Base-by-base conservation (phyloP, 2,888 invertebrate species). In the Volucella inanis region DNA sequence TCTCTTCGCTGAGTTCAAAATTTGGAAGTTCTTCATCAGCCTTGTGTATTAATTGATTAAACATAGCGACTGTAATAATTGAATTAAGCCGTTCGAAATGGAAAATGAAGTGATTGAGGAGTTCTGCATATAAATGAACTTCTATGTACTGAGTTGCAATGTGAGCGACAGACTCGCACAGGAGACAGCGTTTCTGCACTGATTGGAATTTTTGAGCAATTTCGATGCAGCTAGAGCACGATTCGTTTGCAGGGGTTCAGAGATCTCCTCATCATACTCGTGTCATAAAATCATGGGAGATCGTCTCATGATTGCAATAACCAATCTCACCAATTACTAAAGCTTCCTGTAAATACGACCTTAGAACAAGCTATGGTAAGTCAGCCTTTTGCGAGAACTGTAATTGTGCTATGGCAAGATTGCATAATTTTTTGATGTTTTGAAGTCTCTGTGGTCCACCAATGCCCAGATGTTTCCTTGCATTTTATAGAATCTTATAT, bases 71-170 rank as follows among this genome's bases (percentile, higher is more conserved):
- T 8, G 94, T 94, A 83, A 94, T 93, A 3, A 93, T 91, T 0
- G 92, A 93, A 91, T 97, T 97, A 76, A n/a, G n/a, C n/a, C 98
- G 95, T 90, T 98, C 98, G 89, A 96, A 95, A 92, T 98, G 98
- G 91, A 97, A 96, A 67, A 98, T 95, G 92, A 98, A 98, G 87
- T 98, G 95, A 90, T 98, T 98, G 68, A 99, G 93, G 85, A 99
- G 94, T 91, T 99, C 99, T 4, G 98, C 97, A 90, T 98, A 96
- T 49, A 99, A 94, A 91, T 99, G 99, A 22, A 98, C 97, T 93
- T 99, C 99, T 97, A 99, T 97, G 90, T 99, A 99, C 90, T 99
- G 99, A 88, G 97, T 97, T 0, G 98, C 98, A 77, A 99, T 98
- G 74, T 98, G 95, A 4, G 97, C 96, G 10, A 99, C 81, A 99